Conservation (phyloP, 2,797 vertebrate species). For the Scleropages formosus region DNA sequence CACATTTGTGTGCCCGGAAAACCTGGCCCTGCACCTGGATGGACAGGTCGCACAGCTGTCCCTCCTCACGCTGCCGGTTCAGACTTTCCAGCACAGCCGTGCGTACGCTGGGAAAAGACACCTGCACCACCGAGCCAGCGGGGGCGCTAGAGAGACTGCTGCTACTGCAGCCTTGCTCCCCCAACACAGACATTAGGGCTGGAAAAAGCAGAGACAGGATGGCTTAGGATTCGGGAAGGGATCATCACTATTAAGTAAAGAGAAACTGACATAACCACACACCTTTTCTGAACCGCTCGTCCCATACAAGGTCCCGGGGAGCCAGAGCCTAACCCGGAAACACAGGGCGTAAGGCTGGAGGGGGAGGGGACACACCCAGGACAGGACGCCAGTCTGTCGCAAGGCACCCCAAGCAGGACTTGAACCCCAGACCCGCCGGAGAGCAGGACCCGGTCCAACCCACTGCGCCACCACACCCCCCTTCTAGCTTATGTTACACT, state of each 20-base stretch:
- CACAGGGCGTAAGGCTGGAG: too few relatives aligned
- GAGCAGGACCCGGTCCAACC: too few relatives aligned
- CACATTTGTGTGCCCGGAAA: conserved; percentile 88
- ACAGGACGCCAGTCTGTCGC: too few relatives aligned
- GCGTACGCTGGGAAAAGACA: conserved; percentile 82
- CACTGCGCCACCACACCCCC: too few relatives aligned
- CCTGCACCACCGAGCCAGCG: conserved; percentile 70
- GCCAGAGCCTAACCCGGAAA: too few relatives aligned
- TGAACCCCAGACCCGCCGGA: too few relatives aligned
- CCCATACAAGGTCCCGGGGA: too few relatives aligned
- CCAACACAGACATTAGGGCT: conserved; percentile 57
- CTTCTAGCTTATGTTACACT: too few relatives aligned
- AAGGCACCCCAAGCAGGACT: too few relatives aligned
- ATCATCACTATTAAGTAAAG: not conserved
- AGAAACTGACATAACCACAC: too few relatives aligned
- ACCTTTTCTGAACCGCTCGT: too few relatives aligned
- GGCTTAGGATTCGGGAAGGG: not conserved
- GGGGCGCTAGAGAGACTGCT: conserved; percentile 47
- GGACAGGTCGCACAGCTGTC: conserved; percentile 88
- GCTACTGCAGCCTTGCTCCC: conserved; percentile 60
- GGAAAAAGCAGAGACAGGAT: not conserved
- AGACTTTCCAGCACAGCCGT: conserved; percentile 80
- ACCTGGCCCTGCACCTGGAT: conserved; percentile 89
- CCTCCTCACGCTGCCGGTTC: conserved; percentile 84
- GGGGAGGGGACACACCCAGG: too few relatives aligned